Percentiles rank a stretch among this genome's conserved stretches.
Evolutionary conservation across 2,113 vertebrate species (phyloP).

Genomic region (Dasyornis broadbenti): DNA sequence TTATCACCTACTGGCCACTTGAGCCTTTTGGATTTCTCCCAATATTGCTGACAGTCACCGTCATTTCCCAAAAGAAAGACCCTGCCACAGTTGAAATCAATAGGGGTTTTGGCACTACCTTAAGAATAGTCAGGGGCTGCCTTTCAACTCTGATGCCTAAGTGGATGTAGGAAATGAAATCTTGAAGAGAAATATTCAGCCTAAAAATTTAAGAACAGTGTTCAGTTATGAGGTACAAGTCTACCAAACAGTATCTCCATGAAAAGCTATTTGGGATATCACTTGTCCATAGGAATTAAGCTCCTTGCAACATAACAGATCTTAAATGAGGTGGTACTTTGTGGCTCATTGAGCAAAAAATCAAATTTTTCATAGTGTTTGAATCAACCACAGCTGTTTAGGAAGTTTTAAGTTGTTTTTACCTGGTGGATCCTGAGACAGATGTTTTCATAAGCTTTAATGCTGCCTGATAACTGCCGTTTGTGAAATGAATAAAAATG

Average conservation of each 20-base stretch:
- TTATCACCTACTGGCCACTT: not conserved
- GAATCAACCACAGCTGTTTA: not conserved
- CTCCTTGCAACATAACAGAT: not conserved
- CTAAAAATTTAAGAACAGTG: not conserved
- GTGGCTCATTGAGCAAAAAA: not conserved
- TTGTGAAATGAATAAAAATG: not conserved
- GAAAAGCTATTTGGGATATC: not conserved
- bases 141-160: not conserved
- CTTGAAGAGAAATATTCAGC: not conserved
- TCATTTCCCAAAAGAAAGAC: not conserved
- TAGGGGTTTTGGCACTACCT: not conserved
- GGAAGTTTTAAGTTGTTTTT: not conserved
- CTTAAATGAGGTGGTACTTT: not conserved
- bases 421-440: not conserved
- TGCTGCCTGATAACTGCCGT: not conserved
- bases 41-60: rapidly evolving
- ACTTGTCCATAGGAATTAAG: not conserved
- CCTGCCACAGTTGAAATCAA: not conserved
- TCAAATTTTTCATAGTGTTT: not conserved
- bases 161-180: not conserved
- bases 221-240: not conserved
- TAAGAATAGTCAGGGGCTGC: not conserved
- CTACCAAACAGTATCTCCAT: not conserved
- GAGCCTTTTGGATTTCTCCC: not conserved
- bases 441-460: not conserved